Percentiles rank a stretch among this genome's conserved stretches.
phyloP scores from a whole-genome alignment of 53 echinoderm and acorn worm species.

The Zoroaster sp. region DNA sequence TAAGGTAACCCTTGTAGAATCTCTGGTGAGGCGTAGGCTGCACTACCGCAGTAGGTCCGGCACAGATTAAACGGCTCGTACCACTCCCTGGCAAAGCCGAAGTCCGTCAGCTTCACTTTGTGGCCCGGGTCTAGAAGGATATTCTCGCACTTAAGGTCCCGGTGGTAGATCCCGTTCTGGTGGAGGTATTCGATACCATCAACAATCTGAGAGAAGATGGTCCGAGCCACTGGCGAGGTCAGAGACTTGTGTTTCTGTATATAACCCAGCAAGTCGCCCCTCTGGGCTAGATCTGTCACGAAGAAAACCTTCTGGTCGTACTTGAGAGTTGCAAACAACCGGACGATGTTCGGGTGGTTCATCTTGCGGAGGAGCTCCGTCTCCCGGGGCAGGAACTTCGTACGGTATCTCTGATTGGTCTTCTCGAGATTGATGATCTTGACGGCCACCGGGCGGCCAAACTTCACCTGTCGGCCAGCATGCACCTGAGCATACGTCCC shows the following conservation, averaged over 20 bases:
- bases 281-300: slow-evolving; percentile 80
- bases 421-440: slow-evolving; percentile 80
- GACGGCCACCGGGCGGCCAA: slow-evolving; percentile 67
- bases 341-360: slow-evolving; percentile 74
- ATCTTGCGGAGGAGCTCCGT: slow-evolving; percentile 65
- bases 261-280: slow-evolving; percentile 81
- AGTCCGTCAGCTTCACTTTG: slow-evolving; percentile 81
- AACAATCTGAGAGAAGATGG: slow-evolving; percentile 79
- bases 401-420: slow-evolving; percentile 73
- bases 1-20: slow-evolving; percentile 80
- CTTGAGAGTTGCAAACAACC: slow-evolving; percentile 62
- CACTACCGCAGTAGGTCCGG: slow-evolving; percentile 87
- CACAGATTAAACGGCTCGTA: slow-evolving; percentile 75
- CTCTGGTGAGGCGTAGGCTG: slow-evolving; percentile 93
- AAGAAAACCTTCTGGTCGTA: slow-evolving; percentile 73
- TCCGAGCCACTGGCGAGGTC: slow-evolving; percentile 51
- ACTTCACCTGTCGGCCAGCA: slow-evolving; percentile 47
- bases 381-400: slow-evolving; percentile 89
- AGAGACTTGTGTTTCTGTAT: slow-evolving; percentile 73
- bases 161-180: slow-evolving; percentile 71
- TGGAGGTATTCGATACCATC: slow-evolving; percentile 84
- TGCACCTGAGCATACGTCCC: slow-evolving; percentile 94
- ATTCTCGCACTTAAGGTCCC: slow-evolving; percentile 95
- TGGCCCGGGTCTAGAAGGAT: slow-evolving; percentile 73
- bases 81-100: slow-evolving; percentile 92